phyloP scores from a whole-genome alignment of 2,797 vertebrate species.

The Myotis daubentonii region DNA sequence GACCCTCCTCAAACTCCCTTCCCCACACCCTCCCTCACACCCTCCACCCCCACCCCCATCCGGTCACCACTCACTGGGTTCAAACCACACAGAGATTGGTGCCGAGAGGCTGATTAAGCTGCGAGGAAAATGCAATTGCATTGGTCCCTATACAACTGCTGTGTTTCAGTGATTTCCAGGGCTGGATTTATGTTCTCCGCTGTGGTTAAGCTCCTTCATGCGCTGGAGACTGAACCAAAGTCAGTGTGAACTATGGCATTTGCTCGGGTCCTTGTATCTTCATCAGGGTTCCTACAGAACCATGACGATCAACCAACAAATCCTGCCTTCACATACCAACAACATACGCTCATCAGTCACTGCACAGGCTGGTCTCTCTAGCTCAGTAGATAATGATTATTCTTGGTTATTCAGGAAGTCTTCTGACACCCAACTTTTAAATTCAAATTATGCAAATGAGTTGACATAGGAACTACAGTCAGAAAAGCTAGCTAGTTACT shows the following conservation, averaged over 20 bases:
- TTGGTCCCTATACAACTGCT: not conserved
- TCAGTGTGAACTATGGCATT: no score
- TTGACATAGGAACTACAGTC: not conserved
- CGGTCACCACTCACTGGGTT: not conserved
- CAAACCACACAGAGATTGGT: not conserved
- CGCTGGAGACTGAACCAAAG: not conserved
- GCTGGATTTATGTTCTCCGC: not conserved
- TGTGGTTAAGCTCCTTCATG: not conserved
- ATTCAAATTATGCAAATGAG: not conserved
- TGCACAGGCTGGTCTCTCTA: not conserved
- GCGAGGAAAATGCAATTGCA: accelerated
- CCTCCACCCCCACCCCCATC: not conserved
- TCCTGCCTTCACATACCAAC: not conserved
- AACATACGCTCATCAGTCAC: not conserved
- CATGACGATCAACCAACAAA: not conserved
- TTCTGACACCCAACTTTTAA: not conserved
- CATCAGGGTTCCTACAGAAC: not conserved
- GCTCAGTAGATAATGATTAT: not conserved
- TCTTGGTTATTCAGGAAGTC: not conserved
- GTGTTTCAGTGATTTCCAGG: not conserved
- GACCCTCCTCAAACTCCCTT: not conserved
- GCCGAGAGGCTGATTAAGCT: not conserved
- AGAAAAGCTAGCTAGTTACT: not conserved
- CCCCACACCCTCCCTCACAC: no score
- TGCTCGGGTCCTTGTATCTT: not conserved